Conservation (phyloP, 2,113 vertebrate genomes). For the Dipodomys stephensi region DNA sequence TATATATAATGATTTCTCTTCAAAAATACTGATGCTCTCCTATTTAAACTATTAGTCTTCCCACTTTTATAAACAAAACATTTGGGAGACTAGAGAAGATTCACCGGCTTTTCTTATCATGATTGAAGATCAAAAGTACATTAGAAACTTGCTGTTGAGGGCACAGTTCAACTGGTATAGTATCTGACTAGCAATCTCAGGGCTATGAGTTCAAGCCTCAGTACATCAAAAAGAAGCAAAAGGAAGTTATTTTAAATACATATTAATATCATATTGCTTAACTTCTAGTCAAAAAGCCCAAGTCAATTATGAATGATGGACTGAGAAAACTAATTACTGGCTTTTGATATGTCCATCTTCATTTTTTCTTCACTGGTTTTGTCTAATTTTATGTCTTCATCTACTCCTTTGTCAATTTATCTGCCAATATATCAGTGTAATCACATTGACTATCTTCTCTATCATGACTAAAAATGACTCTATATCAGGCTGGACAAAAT, state of each 20-base stretch:
- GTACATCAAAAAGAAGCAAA: too few species aligned
- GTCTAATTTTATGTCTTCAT: neutral
- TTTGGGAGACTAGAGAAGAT: neutral
- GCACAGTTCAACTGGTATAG: too few species aligned
- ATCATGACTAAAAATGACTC: neutral
- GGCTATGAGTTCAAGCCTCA: too few species aligned
- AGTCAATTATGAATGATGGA: neutral
- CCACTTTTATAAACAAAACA: conserved; percentile 4
- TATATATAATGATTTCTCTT: too few species aligned
- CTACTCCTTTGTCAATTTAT: neutral
- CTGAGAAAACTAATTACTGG: neutral
- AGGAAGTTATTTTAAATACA: neutral
- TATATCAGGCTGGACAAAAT: neutral
- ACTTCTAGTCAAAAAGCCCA: neutral
- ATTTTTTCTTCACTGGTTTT: neutral
- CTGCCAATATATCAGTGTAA: neutral
- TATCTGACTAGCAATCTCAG: too few species aligned
- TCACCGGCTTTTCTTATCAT: neutral
- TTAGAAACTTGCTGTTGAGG: neutral
- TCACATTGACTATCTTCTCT: neutral
- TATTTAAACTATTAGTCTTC: conserved; percentile 5
- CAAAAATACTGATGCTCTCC: neutral
- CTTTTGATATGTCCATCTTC: neutral
- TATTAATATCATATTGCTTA: neutral
- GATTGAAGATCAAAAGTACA: neutral